Percentiles rank a stretch among this genome's conserved stretches.
phyloP scores from a whole-genome alignment of 2,797 vertebrate genomes.

The Enteromius argenteus region DNA sequence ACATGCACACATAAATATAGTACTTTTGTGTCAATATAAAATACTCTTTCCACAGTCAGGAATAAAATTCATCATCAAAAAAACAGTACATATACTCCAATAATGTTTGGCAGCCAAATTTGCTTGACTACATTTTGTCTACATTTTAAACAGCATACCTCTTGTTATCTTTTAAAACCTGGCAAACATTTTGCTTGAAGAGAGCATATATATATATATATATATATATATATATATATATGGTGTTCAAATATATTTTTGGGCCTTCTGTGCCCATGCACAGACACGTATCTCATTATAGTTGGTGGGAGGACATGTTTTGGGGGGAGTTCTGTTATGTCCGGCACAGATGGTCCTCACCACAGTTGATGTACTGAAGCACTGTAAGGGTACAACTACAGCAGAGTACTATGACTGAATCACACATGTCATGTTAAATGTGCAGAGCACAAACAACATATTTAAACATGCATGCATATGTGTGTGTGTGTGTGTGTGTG shows the following conservation, averaged over 20 bases:
- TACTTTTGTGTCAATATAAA: not conserved
- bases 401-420: not conserved
- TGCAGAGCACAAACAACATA: not conserved
- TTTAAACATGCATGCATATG: not conserved
- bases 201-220: too few relatives aligned
- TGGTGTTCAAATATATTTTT: not conserved
- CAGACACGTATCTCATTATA: not conserved
- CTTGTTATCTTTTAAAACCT: not conserved
- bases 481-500: conserved; percentile 50
- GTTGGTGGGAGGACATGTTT: not conserved
- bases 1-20: not conserved
- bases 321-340: not conserved
- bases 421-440: not conserved
- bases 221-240: too few relatives aligned
- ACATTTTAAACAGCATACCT: not conserved
- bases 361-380: not conserved
- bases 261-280: not conserved
- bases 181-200: not conserved
- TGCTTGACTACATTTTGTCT: not conserved
- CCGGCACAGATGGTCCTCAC: not conserved
- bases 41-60: not conserved
- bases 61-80: not conserved
- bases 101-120: not conserved
- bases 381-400: conserved; percentile 12
- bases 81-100: not conserved